phyloP scores from a whole-genome alignment of 2,888 invertebrate genomes.

The Mimas tiliae region DNA sequence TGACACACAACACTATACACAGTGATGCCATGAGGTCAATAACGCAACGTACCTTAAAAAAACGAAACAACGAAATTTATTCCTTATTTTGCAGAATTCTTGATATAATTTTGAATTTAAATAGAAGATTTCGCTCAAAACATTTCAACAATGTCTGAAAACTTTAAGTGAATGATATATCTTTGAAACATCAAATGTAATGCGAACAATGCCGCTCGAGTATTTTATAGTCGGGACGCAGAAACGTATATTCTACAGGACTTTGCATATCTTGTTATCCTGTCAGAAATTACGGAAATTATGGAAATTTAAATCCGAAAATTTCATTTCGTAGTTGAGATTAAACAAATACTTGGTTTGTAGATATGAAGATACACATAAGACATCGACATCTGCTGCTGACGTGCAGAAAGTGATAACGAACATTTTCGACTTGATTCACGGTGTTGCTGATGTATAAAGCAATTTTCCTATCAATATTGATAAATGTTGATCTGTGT shows the following conservation, averaged over 20 bases:
- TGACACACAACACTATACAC: too few species aligned
- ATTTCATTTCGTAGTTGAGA: not conserved
- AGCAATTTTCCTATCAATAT: not conserved
- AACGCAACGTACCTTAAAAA: not conserved
- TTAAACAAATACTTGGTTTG: not conserved
- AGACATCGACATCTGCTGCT: not conserved
- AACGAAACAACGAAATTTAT: not conserved
- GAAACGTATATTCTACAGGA: not conserved
- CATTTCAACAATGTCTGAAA: conserved; percentile 14
- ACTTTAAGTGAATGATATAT: conserved; percentile 20
- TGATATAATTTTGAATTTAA: not conserved
- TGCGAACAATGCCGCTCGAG: conserved; percentile 1
- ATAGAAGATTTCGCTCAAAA: conserved; percentile 8
- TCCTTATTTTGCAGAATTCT: not conserved
- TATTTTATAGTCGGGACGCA: not conserved
- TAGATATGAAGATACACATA: not conserved
- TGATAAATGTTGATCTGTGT: too few species aligned
- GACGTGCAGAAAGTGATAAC: conserved; percentile 3
- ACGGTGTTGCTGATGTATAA: not conserved
- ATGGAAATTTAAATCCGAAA: not conserved
- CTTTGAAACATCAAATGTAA: conserved; percentile 16
- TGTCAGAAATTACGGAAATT: not conserved
- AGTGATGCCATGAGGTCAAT: not conserved
- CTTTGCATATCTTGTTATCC: not conserved
- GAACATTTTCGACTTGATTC: not conserved